phyloP scores from a whole-genome alignment of 2,797 vertebrate species.

The Thunnus albacares region DNA sequence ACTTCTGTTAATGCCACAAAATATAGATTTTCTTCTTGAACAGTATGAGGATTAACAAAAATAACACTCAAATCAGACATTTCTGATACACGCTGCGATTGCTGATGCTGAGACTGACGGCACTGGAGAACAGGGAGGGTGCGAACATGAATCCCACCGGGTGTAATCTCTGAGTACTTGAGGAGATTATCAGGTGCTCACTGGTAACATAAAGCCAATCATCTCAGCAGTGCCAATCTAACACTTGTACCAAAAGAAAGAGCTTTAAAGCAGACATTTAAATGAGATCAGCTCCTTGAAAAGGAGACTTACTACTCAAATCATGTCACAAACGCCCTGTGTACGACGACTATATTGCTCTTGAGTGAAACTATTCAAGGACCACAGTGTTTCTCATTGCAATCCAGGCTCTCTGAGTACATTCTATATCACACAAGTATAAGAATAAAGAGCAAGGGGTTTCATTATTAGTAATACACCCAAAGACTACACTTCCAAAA shows the following conservation, averaged over 20 bases:
- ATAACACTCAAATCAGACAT: constrained; percentile 68
- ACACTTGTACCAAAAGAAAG: constrained; percentile 69
- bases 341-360: constrained; percentile 81
- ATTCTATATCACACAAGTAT: constrained; percentile 83
- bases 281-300: constrained; percentile 66
- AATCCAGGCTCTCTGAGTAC: constrained; percentile 77
- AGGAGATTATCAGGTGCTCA: constrained; percentile 64
- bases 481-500: constrained; percentile 76
- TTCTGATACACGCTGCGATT: constrained; percentile 36
- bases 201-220: constrained; percentile 61
- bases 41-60: constrained; percentile 71
- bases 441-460: constrained; percentile 77
- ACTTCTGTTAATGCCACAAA: constrained; percentile 67
- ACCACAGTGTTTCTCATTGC: constrained; percentile 86
- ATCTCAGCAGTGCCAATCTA: constrained; percentile 70
- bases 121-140: constrained; percentile 11
- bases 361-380: constrained; percentile 78
- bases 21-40: constrained; percentile 67
- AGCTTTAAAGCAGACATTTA: constrained; percentile 65
- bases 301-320: constrained; percentile 60
- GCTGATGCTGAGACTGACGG: constrained; percentile 54
- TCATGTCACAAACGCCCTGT: constrained; percentile 57
- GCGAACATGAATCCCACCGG: constrained; percentile 40
- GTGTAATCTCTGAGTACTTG: constrained; percentile 65
- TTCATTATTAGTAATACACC: constrained; percentile 74